phyloP scores from a whole-genome alignment of 2,113 vertebrate genomes.

The Tragelaphus buxtoni region DNA sequence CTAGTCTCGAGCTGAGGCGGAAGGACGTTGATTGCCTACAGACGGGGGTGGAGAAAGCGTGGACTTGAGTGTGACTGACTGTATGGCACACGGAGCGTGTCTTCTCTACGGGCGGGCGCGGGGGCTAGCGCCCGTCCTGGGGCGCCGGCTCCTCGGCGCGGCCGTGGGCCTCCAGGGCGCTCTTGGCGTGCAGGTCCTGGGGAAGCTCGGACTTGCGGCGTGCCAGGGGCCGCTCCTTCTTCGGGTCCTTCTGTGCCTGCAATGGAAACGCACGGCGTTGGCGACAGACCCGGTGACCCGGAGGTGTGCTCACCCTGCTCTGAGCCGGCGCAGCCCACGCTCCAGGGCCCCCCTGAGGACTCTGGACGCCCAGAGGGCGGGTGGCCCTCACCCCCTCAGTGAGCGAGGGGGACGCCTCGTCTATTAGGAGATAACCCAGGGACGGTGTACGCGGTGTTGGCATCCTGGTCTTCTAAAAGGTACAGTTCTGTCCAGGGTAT shows the following conservation, averaged over 20 bases:
- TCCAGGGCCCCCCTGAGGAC: not conserved
- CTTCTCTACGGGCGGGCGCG: slow-evolving; percentile 77
- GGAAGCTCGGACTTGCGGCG: slow-evolving; percentile 98
- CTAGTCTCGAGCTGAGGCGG: slow-evolving; percentile 80
- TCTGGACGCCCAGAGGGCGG: fast-evolving
- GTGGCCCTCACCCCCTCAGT: fast-evolving
- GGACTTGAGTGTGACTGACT: slow-evolving; percentile 80
- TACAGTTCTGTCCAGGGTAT: not conserved
- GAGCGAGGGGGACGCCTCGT: fast-evolving
- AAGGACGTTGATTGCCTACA: slow-evolving; percentile 83
- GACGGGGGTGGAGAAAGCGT: slow-evolving; percentile 78
- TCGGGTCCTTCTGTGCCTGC: slow-evolving; percentile 90
- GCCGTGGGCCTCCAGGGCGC: slow-evolving; percentile 94
- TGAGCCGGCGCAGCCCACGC: fast-evolving
- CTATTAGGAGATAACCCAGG: fast-evolving
- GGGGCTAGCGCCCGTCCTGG: slow-evolving; percentile 92
- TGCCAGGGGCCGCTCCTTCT: slow-evolving; percentile 91
- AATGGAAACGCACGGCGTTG: slow-evolving; percentile 65
- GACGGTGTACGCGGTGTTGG: fast-evolving
- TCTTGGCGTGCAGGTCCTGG: slow-evolving; percentile 96
- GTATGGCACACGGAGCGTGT: slow-evolving; percentile 85
- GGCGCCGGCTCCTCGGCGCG: slow-evolving; percentile 92
- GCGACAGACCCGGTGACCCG: not conserved
- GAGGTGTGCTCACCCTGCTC: not conserved
- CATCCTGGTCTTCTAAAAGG: fast-evolving